phyloP scores from a whole-genome alignment of 2,888 invertebrate species.

The Lasioglossum oenotherae region DNA sequence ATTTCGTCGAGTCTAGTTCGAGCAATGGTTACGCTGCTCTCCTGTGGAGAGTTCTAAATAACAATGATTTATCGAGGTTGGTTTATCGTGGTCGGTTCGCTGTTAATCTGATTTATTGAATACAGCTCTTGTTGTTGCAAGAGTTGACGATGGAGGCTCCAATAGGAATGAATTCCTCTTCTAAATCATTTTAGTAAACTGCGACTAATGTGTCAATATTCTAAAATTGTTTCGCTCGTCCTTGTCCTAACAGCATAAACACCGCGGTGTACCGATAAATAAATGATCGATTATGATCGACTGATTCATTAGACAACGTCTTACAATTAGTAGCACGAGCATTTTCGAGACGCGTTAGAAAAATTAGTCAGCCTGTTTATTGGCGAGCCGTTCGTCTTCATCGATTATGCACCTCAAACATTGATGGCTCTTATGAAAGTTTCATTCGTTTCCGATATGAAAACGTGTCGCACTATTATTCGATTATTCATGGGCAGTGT shows the following conservation, averaged over 20 bases:
- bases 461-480: conserved; percentile 19
- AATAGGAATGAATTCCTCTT: not conserved
- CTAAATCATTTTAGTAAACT: too few relatives aligned
- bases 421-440: conserved; percentile 47
- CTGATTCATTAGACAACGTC: not conserved
- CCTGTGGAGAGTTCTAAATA: not conserved
- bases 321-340: not conserved
- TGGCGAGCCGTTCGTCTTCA: not conserved
- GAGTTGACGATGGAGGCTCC: not conserved
- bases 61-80: not conserved
- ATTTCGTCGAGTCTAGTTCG: not conserved
- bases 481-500: conserved; percentile 50
- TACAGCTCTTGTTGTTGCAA: not conserved
- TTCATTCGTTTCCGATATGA: conserved; percentile 41
- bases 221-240: not conserved
- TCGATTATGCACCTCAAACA: conserved; percentile 17
- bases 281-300: too few relatives aligned
- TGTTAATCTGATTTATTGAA: not conserved
- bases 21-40: not conserved
- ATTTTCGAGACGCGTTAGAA: not conserved
- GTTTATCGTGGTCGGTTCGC: not conserved
- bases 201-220: too few relatives aligned
- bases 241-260: too few relatives aligned
- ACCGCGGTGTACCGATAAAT: too few relatives aligned
- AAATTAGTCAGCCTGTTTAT: conserved; percentile 1